Conservation (phyloP, 2,797 vertebrate genomes). For the Odontamblyopus lacepedii region DNA sequence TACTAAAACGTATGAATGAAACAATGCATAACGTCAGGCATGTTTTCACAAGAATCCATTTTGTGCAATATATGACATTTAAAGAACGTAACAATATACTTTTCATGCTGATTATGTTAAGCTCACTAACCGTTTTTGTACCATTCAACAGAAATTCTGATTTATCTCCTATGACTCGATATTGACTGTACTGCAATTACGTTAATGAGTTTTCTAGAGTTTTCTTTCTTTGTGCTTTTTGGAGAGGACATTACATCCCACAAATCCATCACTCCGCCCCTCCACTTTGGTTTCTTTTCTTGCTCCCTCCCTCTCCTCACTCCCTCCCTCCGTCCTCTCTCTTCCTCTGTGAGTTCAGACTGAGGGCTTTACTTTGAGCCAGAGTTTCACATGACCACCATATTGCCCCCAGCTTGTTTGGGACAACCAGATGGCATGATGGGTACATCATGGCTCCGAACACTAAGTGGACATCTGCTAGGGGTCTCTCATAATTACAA, state of each 20-base stretch:
- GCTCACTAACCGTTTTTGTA: too few relatives aligned
- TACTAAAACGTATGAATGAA: too few relatives aligned
- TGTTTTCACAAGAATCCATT: too few relatives aligned
- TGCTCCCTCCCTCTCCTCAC: neutral
- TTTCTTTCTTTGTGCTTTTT: slow-evolving; percentile 56
- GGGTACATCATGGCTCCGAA: slow-evolving; percentile 60
- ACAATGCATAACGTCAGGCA: too few relatives aligned
- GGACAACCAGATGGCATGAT: slow-evolving; percentile 73
- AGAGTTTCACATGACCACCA: slow-evolving; percentile 47
- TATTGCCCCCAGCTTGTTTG: slow-evolving; percentile 46
- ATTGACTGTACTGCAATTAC: slow-evolving; percentile 13
- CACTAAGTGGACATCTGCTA: slow-evolving; percentile 62
- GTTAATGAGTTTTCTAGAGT: slow-evolving; percentile 26
- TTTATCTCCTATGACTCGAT: too few relatives aligned
- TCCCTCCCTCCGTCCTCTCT: neutral
- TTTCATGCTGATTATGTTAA: too few relatives aligned
- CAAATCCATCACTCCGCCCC: slow-evolving; percentile 7
- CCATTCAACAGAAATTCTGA: too few relatives aligned
- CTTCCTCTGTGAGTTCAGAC: slow-evolving; percentile 46
- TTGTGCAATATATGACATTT: too few relatives aligned
- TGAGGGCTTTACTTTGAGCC: slow-evolving; percentile 43
- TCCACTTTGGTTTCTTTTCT: neutral
- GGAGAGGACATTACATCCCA: slow-evolving; percentile 35
- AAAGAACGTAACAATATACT: too few relatives aligned
- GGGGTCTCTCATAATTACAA: slow-evolving; percentile 10